Percentiles rank a stretch among this genome's conserved stretches.
phyloP scores from a whole-genome alignment of 2,888 invertebrate genomes.

The Arrhopalites spinosus region DNA sequence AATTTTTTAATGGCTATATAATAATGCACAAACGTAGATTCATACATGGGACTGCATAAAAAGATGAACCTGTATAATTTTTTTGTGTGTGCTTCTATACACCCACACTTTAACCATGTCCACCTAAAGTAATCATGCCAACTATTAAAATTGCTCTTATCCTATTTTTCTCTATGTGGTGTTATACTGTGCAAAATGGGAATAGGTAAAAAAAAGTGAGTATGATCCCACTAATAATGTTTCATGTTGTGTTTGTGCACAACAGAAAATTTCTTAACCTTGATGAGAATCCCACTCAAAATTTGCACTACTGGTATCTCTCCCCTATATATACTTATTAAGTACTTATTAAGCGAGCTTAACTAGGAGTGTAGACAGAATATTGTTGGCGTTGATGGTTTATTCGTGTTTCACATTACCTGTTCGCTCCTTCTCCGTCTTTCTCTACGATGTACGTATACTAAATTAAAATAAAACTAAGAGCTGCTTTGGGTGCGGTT shows the following conservation, averaged over 20 bases:
- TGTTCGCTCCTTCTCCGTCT: not conserved
- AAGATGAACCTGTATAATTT: too few relatives aligned
- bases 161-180: too few relatives aligned
- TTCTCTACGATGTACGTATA: not conserved
- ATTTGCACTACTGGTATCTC: slow-evolving; percentile 2
- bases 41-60: too few relatives aligned
- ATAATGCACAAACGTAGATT: not conserved
- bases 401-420: slow-evolving; percentile 8
- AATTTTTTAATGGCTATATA: not conserved
- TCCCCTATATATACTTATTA: too few relatives aligned
- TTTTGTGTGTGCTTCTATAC: not conserved
- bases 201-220: not conserved
- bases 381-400: slow-evolving; percentile 7
- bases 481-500: slow-evolving; percentile 29
- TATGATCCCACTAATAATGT: not conserved
- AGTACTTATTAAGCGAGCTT: not conserved
- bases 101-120: slow-evolving; percentile 12
- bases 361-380: not conserved
- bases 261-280: slow-evolving; percentile 32
- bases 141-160: slow-evolving; percentile 2
- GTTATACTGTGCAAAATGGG: too few relatives aligned
- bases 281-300: slow-evolving; percentile 31
- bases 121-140: too few relatives aligned
- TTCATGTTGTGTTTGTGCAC: not conserved
- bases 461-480: not conserved